These are phyloP conservation scores for Nasonia vitripennis DNA, from an alignment of 1,140 invertebrate species.

Conservation along the genomic window DNA sequence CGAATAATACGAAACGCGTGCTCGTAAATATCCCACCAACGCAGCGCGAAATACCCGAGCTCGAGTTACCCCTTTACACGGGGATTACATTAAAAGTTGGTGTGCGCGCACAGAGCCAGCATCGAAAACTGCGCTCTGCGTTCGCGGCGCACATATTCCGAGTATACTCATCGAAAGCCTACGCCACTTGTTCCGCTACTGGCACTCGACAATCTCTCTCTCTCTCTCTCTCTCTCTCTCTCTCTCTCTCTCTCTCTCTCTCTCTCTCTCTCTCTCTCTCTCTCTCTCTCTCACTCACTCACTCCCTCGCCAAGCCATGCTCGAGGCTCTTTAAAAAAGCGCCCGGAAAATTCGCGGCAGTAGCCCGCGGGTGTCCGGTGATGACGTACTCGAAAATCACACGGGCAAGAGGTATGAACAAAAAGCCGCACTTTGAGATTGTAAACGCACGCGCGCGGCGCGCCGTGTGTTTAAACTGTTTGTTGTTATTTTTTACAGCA, in stretches of 20 bases:
- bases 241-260: neutral
- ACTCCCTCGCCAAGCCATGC: neutral
- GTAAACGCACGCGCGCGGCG: too few relatives aligned
- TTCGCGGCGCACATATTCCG: neutral
- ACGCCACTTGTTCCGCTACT: neutral
- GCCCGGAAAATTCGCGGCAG: neutral
- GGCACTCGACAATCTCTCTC: neutral
- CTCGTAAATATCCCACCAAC: neutral
- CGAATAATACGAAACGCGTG: neutral
- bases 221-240: neutral
- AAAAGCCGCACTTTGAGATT: neutral
- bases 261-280: neutral
- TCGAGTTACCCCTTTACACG: neutral
- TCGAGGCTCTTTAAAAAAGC: neutral
- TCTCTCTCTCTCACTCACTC: neutral
- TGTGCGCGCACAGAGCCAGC: neutral
- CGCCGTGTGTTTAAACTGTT: neutral
- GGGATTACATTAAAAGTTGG: neutral
- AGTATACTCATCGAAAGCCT: neutral
- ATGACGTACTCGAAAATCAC: neutral
- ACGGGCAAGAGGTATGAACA: neutral
- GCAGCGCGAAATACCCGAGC: neutral
- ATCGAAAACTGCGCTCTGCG: neutral
- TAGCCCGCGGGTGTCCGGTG: neutral
- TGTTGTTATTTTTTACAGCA: neutral